A percentile compares a stretch with the other conserved stretches of the same genome.
Evolutionary conservation across 2,113 vertebrate genomes (phyloP).

Genomic region (Falco punctatus): DNA sequence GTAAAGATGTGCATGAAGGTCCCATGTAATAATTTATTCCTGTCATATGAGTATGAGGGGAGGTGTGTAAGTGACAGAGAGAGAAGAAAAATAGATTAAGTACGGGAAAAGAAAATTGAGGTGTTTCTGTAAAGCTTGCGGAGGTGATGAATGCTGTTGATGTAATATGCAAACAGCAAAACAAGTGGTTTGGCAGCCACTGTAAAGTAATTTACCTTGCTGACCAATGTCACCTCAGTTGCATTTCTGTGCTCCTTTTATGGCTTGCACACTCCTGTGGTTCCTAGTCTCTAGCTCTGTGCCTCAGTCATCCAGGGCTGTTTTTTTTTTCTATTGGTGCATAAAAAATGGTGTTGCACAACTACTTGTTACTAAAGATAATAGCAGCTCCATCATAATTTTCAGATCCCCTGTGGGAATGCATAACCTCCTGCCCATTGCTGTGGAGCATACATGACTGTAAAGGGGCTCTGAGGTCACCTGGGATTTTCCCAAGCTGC

Average conservation of each 20-base stretch:
- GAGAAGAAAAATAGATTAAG: not conserved
- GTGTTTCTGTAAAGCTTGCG: not conserved
- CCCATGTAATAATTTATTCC: not conserved
- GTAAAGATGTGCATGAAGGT: not conserved
- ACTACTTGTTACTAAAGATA: not conserved
- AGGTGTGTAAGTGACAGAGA: not conserved
- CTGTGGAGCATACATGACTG: accelerated
- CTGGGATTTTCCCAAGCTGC: not conserved
- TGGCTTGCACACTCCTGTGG: not conserved
- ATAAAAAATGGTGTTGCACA: not conserved
- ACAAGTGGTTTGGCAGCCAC: not conserved
- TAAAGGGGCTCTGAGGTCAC: not conserved
- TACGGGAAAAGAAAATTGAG: not conserved
- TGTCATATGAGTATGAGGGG: not conserved
- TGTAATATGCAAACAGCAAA: not conserved
- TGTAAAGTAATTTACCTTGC: not conserved
- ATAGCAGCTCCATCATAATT: not conserved
- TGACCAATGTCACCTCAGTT: not conserved
- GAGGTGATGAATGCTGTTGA: not conserved
- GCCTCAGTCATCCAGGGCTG: not conserved
- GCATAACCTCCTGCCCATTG: too few species aligned
- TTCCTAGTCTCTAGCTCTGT: not conserved
- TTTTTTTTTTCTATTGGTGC: not conserved
- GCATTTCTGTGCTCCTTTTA: not conserved
- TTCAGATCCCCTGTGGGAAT: not conserved